Base-by-base conservation (phyloP, 2,113 vertebrate species). In the Vicugna pacos region DNA sequence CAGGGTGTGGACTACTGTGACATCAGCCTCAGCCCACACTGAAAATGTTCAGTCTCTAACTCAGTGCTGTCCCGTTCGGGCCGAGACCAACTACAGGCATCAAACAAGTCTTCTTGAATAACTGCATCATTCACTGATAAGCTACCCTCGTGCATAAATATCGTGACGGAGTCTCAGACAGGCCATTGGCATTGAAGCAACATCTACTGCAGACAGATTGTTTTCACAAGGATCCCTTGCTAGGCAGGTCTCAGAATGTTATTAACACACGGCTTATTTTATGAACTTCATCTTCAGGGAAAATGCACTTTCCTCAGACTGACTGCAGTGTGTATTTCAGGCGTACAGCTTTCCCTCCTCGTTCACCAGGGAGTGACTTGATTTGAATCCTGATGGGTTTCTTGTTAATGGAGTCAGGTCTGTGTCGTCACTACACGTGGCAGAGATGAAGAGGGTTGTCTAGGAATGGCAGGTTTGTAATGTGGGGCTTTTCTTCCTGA, bases 401-500 rank as follows among this genome's bases (percentile, higher is more conserved):
- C 91, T 91, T 93, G 81, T 96, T 60, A 77, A 85, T 81, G 97
- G 96, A 97, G 96, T 98, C 98, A 82, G 94, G 92, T 91, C 94
- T 96, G 60, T 96, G 97, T 94, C 95, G 79, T 98, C 94, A 90
- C 80, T 89, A 92, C 48, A 65, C 77, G 65, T 98, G 98, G 97
- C 90, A 91, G 92, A 97, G 84, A 77, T 12, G 22, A 89, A 96
- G 96, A 96, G 97, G 97, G 76, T 97, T 96, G 94, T 97, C 76
- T 97, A 97, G 96, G 97, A 97, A 89, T 80, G 95, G 77, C 91
- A 93, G 95, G 95, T 89, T 93, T 95, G 96, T 89, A n/a, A 67
- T 26, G 50, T 80, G 89, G 96, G 96, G 95, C 83, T 97, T 98
- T 98, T 95, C 98, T 96, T 98, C 95, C 91, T 97, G 97, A 98